Base-by-base conservation (phyloP, 37 sponge, comb jelly and placozoan genomes). In the Ephydatia muelleri region DNA sequence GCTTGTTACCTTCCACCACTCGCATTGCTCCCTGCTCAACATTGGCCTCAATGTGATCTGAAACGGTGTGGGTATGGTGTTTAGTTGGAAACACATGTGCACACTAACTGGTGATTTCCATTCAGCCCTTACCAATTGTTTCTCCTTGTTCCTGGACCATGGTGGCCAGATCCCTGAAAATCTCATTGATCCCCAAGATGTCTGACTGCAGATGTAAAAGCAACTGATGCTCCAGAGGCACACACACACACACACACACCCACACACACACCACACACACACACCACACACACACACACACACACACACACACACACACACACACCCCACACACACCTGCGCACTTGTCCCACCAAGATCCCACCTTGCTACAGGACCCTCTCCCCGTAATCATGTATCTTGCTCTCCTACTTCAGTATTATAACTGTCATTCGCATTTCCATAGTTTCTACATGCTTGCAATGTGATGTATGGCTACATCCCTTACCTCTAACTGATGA, bases 131-230 rank as follows among this genome's bases (percentile, higher is more conserved):
- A 96, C 96, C 96, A 70, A 96, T 89, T 35, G 92, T 75, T 11
- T 96, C 94, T 73, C 97, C 97, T 68, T 96, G 97, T 22, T 96
- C 97, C 79, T 94, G 69, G 11, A 96, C 94, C 97, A 96, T 89
- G 13, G 87, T 82, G 12, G 92, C 92, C 14, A 96, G 77, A 31
- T 96, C 94, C 65, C 90, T 69, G 82, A 96, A 96, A 28, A 96
- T 96, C 28, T 94, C 94, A 80, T 94, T 94, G 38, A 96, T 89
- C 28, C 84, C 90, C n/a, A 90, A 38, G 67, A 96, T 96, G 49
- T 93, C 93, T 38, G 76, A 73, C 97, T 96, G 83, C 57, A 57
- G 57, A 11, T 57, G 16, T 8, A 43, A 43, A n/a, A 8, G 47
- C 4, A 43, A 43, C 8, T 43, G 47, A 8, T 43, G 47, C 4